Conservation (phyloP, 2,113 vertebrate genomes). For the Poicephalus gulielmi region DNA sequence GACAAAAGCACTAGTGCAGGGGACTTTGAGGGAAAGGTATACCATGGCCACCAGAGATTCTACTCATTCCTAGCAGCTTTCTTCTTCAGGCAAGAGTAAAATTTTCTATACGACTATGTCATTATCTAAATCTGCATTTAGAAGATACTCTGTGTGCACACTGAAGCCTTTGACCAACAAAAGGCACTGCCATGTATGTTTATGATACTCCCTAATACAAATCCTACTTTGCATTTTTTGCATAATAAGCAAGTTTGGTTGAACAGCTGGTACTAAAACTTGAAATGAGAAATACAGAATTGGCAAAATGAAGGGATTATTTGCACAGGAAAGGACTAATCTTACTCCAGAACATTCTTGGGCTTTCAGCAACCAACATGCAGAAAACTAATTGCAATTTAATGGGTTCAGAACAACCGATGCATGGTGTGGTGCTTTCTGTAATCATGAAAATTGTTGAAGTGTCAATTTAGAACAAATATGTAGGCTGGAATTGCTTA, state of each 20-base stretch:
- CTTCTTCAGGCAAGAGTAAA: neutral
- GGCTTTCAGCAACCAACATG: neutral
- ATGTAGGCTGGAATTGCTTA: neutral
- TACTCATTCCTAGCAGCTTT: neutral
- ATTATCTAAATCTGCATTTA: neutral
- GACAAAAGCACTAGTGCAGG: neutral
- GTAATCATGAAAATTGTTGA: neutral
- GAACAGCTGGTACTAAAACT: neutral
- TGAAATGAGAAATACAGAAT: neutral
- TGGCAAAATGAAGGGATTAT: neutral
- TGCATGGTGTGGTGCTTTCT: neutral
- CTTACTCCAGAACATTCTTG: neutral
- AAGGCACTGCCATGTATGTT: neutral
- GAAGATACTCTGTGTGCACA: neutral
- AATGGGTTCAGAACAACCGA: neutral
- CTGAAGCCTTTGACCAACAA: neutral
- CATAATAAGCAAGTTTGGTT: neutral
- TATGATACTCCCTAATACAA: neutral
- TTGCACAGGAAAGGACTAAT: neutral
- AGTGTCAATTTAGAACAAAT: neutral
- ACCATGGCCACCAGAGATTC: neutral
- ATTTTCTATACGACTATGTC: neutral
- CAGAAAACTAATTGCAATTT: neutral
- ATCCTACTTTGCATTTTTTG: neutral
- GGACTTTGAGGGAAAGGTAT: neutral